These are phyloP conservation scores for Latrodectus elegans DNA, from an alignment of 2,888 invertebrate species.

Conservation along the genomic window DNA sequence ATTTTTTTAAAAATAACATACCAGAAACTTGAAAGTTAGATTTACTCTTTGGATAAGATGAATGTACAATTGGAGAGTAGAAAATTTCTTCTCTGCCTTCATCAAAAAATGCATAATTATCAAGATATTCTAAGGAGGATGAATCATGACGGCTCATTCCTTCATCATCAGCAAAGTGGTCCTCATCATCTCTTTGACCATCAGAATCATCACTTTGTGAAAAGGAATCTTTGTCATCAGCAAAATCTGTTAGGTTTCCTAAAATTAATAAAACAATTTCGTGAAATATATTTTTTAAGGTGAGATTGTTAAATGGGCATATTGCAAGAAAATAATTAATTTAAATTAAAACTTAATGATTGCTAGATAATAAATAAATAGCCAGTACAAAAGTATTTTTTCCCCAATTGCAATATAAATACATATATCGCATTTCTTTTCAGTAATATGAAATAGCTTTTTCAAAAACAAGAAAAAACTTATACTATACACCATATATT, in stretches of 20 bases:
- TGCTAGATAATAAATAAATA: too few relatives aligned
- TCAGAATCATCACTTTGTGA: conserved; percentile 67
- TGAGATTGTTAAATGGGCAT: too few relatives aligned
- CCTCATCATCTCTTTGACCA: conserved; percentile 72
- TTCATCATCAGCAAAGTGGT: conserved; percentile 80
- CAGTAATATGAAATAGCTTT: too few relatives aligned
- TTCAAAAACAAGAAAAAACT: too few relatives aligned
- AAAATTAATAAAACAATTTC: background rate
- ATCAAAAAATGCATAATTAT: conserved; percentile 58
- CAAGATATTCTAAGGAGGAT: conserved; percentile 60
- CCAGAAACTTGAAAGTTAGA: conserved; percentile 40
- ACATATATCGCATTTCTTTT: too few relatives aligned
- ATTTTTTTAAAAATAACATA: conserved; percentile 7
- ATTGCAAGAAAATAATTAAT: too few relatives aligned
- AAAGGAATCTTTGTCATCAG: conserved; percentile 64
- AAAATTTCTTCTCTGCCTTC: conserved; percentile 50
- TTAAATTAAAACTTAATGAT: too few relatives aligned
- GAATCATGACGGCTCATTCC: conserved; percentile 72
- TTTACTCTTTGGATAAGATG: conserved; percentile 45
- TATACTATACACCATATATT: too few relatives aligned
- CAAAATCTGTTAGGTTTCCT: conserved; percentile 57
- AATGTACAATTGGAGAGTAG: conserved; percentile 52
- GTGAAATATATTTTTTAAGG: too few relatives aligned
- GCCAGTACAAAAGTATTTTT: too few relatives aligned
- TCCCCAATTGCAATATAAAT: too few relatives aligned